A percentile compares a stretch with the other conserved stretches of the same genome.
Evolutionary conservation across 2,888 invertebrate species (phyloP).

Genomic region (Ernsta delagoae): DNA sequence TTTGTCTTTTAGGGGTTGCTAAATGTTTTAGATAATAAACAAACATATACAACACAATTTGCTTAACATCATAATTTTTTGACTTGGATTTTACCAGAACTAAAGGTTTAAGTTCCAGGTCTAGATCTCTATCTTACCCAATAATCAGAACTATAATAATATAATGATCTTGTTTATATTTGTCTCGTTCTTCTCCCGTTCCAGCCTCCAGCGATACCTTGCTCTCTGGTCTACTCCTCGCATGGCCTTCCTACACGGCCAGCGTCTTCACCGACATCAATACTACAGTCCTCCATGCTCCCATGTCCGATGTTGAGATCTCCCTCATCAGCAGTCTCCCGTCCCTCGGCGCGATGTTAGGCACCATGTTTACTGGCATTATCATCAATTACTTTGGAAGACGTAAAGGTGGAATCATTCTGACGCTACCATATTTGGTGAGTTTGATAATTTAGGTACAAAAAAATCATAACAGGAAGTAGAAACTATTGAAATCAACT

Average conservation of each 20-base stretch:
- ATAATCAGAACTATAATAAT: too few species aligned
- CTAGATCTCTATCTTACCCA: too few species aligned
- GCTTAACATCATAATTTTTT: too few species aligned
- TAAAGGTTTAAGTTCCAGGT: too few species aligned
- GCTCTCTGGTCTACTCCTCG: slow-evolving; percentile 67
- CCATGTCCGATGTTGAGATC: slow-evolving; percentile 73
- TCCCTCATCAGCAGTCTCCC: slow-evolving; percentile 84
- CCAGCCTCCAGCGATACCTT: slow-evolving; percentile 62
- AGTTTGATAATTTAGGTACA: slow-evolving; percentile 41
- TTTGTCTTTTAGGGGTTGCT: too few species aligned
- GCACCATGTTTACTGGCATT: slow-evolving; percentile 71
- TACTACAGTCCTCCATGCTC: slow-evolving; percentile 65
- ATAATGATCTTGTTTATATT: not conserved
- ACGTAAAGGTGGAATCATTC: slow-evolving; percentile 77
- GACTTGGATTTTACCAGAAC: too few species aligned
- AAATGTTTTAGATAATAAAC: too few species aligned
- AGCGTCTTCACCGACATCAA: slow-evolving; percentile 64
- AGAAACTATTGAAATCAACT: too few species aligned
- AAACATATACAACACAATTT: too few species aligned
- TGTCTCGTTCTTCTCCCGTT: slow-evolving; percentile 31
- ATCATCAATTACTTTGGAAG: slow-evolving; percentile 80
- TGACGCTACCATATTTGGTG: slow-evolving; percentile 79
- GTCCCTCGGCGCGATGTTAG: slow-evolving; percentile 79
- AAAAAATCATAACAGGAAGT: too few species aligned
- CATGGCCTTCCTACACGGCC: slow-evolving; percentile 86